phyloP scores from a whole-genome alignment of 2,113 vertebrate genomes.

The Daboia siamensis region DNA sequence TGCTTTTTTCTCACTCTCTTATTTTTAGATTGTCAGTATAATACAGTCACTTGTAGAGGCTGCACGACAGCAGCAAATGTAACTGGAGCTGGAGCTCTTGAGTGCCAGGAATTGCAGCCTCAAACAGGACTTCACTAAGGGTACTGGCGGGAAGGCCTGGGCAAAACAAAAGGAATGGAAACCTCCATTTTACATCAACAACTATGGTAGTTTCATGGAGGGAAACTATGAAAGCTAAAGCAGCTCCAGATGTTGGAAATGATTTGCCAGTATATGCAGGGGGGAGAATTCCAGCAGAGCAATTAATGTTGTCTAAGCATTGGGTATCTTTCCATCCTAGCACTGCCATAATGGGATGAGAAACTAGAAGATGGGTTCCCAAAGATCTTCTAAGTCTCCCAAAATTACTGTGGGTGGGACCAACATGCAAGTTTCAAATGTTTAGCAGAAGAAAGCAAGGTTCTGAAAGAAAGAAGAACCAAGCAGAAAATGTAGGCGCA shows the following conservation, averaged over 20 bases:
- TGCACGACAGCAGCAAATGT: slow-evolving; percentile 77
- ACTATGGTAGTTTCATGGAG: slow-evolving; percentile 2
- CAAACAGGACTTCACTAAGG: slow-evolving; percentile 41
- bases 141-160: slow-evolving; percentile 34
- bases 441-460: background rate
- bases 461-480: background rate
- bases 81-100: slow-evolving; percentile 71
- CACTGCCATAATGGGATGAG: background rate
- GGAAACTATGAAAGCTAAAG: slow-evolving; percentile 3
- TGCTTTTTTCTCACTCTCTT: slow-evolving; percentile 44
- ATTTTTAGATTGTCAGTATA: slow-evolving; percentile 63
- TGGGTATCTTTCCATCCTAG: background rate
- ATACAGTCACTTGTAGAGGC: slow-evolving; percentile 59
- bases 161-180: background rate
- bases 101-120: slow-evolving; percentile 67
- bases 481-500: background rate
- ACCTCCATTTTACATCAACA: background rate
- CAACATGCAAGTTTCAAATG: background rate
- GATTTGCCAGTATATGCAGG: background rate
- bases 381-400: background rate
- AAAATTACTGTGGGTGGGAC: background rate
- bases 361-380: background rate
- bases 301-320: background rate
- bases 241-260: background rate
- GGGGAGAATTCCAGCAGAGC: background rate